phyloP scores from a whole-genome alignment of 2,888 invertebrate species.

The Apotomis capreana region DNA sequence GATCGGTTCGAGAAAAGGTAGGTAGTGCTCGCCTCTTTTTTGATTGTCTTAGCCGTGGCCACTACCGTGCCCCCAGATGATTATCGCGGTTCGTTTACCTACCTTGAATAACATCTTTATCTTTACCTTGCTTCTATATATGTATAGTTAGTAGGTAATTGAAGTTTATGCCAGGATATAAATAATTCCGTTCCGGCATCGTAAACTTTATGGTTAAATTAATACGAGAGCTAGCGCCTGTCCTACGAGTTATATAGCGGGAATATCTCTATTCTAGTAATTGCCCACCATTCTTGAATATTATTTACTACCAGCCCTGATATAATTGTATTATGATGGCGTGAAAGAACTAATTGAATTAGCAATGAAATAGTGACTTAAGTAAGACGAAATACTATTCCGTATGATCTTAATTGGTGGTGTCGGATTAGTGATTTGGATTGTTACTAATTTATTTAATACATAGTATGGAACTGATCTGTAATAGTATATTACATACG shows the following conservation, averaged over 20 bases:
- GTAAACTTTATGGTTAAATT: conserved; percentile 1
- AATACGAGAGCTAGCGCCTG: not conserved
- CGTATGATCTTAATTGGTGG: not conserved
- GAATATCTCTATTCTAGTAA: not conserved
- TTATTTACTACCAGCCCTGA: not conserved
- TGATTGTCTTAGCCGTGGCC: too few species aligned
- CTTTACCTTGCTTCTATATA: too few species aligned
- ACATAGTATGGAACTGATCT: too few species aligned
- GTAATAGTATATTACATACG: too few species aligned
- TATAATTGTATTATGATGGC: not conserved
- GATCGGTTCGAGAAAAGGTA: too few species aligned
- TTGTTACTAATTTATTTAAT: too few species aligned
- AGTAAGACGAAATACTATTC: not conserved
- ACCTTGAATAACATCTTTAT: too few species aligned
- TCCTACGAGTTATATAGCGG: not conserved
- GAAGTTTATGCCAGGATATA: not conserved
- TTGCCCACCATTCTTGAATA: not conserved
- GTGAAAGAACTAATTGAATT: conserved; percentile 6
- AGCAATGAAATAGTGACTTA: not conserved
- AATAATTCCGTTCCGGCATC: conserved; percentile 3
- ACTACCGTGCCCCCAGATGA: too few species aligned
- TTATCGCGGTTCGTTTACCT: too few species aligned
- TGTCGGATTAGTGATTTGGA: too few species aligned
- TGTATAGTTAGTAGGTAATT: not conserved
- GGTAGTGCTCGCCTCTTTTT: too few species aligned